Evolutionary conservation across 2,797 vertebrate species (phyloP).

Genomic region (Fistularia tabacaria): DNA sequence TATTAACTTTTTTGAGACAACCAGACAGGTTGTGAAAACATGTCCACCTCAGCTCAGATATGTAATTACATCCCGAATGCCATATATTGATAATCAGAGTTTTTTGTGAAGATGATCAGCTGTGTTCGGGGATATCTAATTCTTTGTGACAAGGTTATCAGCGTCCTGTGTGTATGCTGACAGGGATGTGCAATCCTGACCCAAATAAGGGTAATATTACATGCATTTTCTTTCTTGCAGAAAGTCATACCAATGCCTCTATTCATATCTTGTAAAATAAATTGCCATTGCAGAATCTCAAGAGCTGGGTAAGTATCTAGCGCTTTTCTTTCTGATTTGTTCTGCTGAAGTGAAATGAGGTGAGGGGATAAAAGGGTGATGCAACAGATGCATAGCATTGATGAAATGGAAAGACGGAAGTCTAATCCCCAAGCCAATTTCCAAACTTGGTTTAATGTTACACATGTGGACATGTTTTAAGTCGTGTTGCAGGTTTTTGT

Average conservation of each 20-base stretch:
- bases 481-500: too few relatives aligned
- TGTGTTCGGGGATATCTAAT: constrained; percentile 26
- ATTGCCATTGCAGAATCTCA: constrained; percentile 27
- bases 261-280: constrained; percentile 20
- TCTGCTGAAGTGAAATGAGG: constrained; percentile 24
- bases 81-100: constrained; percentile 17
- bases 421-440: constrained; percentile 14
- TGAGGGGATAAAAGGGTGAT: constrained; percentile 24
- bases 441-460: constrained; percentile 6
- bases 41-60: constrained; percentile 12
- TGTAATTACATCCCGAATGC: constrained; percentile 31
- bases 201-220: background rate
- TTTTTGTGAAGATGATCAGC: constrained; percentile 18
- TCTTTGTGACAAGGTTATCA: constrained; percentile 8
- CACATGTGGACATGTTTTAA: too few relatives aligned
- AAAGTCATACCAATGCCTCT: constrained; percentile 48
- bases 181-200: constrained; percentile 1
- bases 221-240: background rate
- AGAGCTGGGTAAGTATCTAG: constrained; percentile 22
- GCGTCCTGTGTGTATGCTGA: constrained; percentile 3
- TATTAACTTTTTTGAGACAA: constrained; percentile 26
- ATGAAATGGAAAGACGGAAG: constrained; percentile 38
- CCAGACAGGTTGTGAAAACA: constrained; percentile 35
- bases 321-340: constrained; percentile 23
- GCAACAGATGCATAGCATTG: constrained; percentile 22